Percentiles rank a stretch among this genome's conserved stretches.
phyloP scores from a whole-genome alignment of 1,140 invertebrate genomes.

The Paracyclopina nana region DNA sequence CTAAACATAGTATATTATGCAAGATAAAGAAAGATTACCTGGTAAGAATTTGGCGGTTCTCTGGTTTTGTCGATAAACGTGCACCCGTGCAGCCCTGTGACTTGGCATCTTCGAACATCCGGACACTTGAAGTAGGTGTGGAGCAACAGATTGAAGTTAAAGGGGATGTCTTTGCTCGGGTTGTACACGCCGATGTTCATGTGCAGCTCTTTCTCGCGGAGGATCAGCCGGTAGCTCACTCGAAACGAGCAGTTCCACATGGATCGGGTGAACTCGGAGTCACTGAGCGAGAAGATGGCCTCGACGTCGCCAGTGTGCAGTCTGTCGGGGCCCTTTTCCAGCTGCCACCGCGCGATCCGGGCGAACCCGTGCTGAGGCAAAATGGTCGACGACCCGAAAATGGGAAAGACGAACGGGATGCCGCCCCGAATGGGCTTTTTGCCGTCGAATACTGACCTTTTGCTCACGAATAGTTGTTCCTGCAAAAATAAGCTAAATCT shows the following conservation, averaged over 20 bases:
- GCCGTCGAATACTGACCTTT: constrained; percentile 81
- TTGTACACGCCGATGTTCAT: constrained; percentile 79
- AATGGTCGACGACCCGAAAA: constrained; percentile 31
- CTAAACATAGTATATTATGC: neutral
- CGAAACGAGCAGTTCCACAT: constrained; percentile 35
- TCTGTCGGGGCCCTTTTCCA: constrained; percentile 64
- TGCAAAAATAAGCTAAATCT: no score
- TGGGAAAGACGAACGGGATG: constrained; percentile 88
- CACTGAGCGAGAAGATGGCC: constrained; percentile 71
- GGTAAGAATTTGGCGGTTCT: constrained; percentile 14
- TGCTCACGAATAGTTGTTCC: constrained; percentile 33
- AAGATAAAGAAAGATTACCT: no score
- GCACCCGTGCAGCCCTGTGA: constrained; percentile 71
- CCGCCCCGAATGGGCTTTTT: constrained; percentile 84
- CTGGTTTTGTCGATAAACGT: constrained; percentile 56
- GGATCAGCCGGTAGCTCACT: constrained; percentile 50
- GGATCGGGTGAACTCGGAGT: constrained; percentile 70
- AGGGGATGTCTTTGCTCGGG: constrained; percentile 65
- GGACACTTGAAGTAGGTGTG: constrained; percentile 91
- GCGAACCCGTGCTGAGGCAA: constrained; percentile 79
- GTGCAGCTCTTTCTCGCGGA: constrained; percentile 72
- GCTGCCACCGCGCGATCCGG: constrained; percentile 64
- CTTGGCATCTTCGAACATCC: constrained; percentile 66
- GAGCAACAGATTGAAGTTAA: constrained; percentile 76
- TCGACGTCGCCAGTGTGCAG: constrained; percentile 62